Evolutionary conservation across 2,888 invertebrate genomes (phyloP).

Genomic region (Ecliptopera silaceata): DNA sequence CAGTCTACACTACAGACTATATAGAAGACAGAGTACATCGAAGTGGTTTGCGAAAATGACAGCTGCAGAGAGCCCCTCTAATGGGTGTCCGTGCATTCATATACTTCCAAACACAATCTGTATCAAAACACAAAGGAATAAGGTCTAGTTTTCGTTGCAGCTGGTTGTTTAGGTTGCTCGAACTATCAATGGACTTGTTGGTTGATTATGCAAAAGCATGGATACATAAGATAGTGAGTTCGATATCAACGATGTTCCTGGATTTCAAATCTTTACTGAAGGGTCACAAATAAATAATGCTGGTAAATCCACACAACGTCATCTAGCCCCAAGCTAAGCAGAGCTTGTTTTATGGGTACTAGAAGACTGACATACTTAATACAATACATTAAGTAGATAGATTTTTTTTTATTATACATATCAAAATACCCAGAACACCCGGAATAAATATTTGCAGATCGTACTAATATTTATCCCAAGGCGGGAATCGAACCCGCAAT

Average conservation of each 20-base stretch:
- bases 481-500: too few species aligned
- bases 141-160: conserved; percentile 19
- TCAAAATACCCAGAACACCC: too few species aligned
- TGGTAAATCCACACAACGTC: too few species aligned
- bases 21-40: conserved; percentile 11
- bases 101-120: conserved; percentile 25
- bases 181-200: conserved; percentile 30
- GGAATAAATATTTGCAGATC: too few species aligned
- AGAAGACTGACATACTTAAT: too few species aligned
- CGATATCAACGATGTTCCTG: neutral
- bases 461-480: too few species aligned
- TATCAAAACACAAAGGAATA: conserved; percentile 29
- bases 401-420: too few species aligned
- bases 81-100: conserved; percentile 52
- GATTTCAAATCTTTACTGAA: neutral
- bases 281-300: too few species aligned
- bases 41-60: conserved; percentile 61
- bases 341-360: too few species aligned
- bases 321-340: too few species aligned
- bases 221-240: conserved; percentile 3
- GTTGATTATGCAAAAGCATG: conserved; percentile 33
- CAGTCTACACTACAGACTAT: neutral
- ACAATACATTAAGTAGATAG: too few species aligned
- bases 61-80: conserved; percentile 58
- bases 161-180: conserved; percentile 18